Conservation (phyloP, 2,888 invertebrate species). For the Tipula confusa region DNA sequence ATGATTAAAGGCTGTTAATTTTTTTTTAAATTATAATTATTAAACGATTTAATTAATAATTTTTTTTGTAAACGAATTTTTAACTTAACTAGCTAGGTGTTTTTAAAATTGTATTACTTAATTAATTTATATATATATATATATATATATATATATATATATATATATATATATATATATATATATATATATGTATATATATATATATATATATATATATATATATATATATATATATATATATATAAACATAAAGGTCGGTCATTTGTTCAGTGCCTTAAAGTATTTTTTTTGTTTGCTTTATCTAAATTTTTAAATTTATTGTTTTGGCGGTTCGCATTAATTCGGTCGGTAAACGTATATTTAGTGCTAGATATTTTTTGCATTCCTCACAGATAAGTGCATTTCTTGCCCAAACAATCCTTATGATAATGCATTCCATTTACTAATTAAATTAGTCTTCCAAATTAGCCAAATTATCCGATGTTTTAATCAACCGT, state of each 20-base stretch:
- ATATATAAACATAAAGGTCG: too few species aligned
- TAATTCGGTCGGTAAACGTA: neutral
- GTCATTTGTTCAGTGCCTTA: neutral
- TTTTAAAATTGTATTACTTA: neutral
- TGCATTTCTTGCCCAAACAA: neutral
- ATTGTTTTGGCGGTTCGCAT: neutral
- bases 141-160: too few species aligned
- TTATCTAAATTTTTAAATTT: neutral
- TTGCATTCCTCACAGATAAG: neutral
- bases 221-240: too few species aligned
- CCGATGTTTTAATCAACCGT: neutral
- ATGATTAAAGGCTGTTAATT: slow-evolving; percentile 1
- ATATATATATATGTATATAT: too few species aligned
- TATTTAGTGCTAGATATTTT: neutral
- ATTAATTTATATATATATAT: too few species aligned
- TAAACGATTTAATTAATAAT: neutral
- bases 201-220: too few species aligned
- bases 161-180: too few species aligned
- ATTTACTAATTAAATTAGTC: neutral
- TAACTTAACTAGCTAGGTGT: neutral
- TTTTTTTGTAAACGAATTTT: neutral
- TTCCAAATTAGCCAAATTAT: neutral
- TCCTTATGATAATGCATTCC: neutral
- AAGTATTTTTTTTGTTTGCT: neutral
- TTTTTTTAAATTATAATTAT: neutral